Percentiles rank a stretch among this genome's conserved stretches.
Evolutionary conservation across 2,888 invertebrate species (phyloP).

Genomic region (Oscheius myriophilus): DNA sequence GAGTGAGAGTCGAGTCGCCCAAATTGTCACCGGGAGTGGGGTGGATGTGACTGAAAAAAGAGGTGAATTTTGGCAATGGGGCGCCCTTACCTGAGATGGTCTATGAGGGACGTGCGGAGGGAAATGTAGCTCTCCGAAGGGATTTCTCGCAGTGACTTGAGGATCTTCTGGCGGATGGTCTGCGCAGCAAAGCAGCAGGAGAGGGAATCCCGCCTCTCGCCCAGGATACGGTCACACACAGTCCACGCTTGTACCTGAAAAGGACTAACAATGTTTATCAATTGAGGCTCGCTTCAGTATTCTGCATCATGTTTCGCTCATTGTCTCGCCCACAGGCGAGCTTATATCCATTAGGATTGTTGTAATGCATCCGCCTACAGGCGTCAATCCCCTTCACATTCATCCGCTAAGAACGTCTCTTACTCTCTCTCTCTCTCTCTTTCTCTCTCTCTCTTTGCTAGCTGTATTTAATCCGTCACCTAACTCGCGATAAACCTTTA

Average conservation of each 20-base stretch:
- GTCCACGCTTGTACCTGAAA: constrained; percentile 93
- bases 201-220: constrained; percentile 78
- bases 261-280: background rate
- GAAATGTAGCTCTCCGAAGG: constrained; percentile 76
- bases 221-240: constrained; percentile 90
- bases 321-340: too few species aligned
- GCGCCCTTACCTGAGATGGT: constrained; percentile 77
- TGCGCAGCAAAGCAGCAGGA: constrained; percentile 90
- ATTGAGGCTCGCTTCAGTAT: too few species aligned
- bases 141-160: constrained; percentile 45
- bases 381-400: too few species aligned
- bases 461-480: too few species aligned
- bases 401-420: too few species aligned
- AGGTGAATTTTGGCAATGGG: constrained; percentile 1
- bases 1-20: constrained; percentile 81
- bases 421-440: too few species aligned
- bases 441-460: too few species aligned
- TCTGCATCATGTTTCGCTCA: too few species aligned
- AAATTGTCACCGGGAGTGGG: constrained; percentile 43
- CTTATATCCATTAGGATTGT: too few species aligned
- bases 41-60: constrained; percentile 72
- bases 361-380: too few species aligned
- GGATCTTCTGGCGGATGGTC: constrained; percentile 81
- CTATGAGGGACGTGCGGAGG: constrained; percentile 87
- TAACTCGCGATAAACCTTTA: too few species aligned